Evolutionary conservation across 2,797 vertebrate genomes (phyloP).

Genomic region (Liparis tanakae): DNA sequence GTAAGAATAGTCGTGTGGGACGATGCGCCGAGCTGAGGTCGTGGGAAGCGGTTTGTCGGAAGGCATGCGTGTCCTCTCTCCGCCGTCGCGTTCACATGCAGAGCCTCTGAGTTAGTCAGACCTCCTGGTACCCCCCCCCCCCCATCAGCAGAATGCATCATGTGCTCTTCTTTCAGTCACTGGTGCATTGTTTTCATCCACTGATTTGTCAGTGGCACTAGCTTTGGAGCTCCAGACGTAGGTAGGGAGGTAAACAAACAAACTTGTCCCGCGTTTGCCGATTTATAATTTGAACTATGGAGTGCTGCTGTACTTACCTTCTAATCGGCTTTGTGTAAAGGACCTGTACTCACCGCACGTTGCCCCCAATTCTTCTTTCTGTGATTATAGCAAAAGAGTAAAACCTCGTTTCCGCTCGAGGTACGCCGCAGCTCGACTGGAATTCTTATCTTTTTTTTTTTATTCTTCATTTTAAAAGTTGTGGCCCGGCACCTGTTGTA

Average conservation of each 20-base stretch:
- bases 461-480: neutral
- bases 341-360: neutral
- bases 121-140: conserved; percentile 30
- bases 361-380: neutral
- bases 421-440: neutral
- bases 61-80: conserved; percentile 20
- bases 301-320: conserved; percentile 1
- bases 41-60: conserved; percentile 58
- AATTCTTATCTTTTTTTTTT: neutral
- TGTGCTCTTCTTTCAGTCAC: conserved; percentile 26
- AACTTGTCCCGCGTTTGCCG: conserved; percentile 1
- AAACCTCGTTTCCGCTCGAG: neutral
- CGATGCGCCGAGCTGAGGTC: conserved; percentile 49
- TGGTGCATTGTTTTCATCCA: conserved; percentile 1
- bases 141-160: conserved; percentile 31
- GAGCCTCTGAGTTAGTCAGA: conserved; percentile 10
- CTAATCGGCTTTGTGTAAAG: neutral
- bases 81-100: conserved; percentile 21
- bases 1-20: conserved; percentile 28
- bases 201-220: conserved; percentile 23
- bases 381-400: neutral
- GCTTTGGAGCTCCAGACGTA: neutral
- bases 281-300: conserved; percentile 5
- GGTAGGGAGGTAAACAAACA: too few species aligned
- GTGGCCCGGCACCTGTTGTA: neutral